Conservation (phyloP, 2,888 invertebrate species). For the Pterobdella sp. region DNA sequence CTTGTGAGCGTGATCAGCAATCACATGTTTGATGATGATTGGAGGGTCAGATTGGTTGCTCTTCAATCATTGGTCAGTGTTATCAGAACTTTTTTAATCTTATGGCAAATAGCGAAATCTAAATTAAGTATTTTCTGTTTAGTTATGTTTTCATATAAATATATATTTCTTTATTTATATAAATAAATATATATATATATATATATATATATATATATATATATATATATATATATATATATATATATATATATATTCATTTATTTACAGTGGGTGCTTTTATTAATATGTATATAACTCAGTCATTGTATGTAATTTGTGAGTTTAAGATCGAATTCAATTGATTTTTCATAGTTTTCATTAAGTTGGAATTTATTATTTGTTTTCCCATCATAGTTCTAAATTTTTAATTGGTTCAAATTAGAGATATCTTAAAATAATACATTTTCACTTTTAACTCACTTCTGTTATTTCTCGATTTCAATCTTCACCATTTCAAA, state of each 20-base stretch:
- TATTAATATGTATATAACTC: neutral
- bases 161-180: neutral
- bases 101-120: neutral
- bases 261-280: neutral
- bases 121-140: neutral
- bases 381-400: neutral
- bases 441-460: neutral
- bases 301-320: no score
- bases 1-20: neutral
- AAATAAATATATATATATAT: neutral
- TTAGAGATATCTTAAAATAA: no score
- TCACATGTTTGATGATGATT: conserved; percentile 1
- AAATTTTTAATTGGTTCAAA: no score
- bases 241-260: no score
- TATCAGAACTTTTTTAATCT: neutral
- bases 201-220: neutral
- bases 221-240: neutral
- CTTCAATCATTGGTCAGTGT: neutral
- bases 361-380: neutral
- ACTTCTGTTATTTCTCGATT: neutral
- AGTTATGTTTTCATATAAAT: neutral
- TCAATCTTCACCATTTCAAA: neutral
- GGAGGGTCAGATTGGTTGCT: neutral
- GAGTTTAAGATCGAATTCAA: no score
- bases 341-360: neutral